Evolutionary conservation across 2,113 vertebrate species (phyloP), one percentile per base, ranked within the genome.

Genomic region (Indicator maculatus): DNA sequence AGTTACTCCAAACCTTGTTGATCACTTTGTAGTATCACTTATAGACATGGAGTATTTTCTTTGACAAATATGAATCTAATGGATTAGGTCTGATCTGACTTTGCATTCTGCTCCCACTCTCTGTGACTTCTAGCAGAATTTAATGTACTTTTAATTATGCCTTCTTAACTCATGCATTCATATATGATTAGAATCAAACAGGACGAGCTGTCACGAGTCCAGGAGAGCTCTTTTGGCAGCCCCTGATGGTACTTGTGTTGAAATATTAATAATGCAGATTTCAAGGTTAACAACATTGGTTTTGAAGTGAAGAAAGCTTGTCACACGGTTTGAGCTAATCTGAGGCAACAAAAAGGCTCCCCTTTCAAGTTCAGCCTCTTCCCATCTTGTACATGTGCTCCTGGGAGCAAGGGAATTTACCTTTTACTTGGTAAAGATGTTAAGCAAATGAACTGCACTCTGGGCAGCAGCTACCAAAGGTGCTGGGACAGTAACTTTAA

Each of bases 131-230:
- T 88, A 94, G 96, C 96, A 96, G 97, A 98, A 98, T 98, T 88
- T 98, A 98, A 98, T 98, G 97, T 95, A 95, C 95, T 98, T 98
- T 98, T 98, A 98, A 98, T 97, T 97, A 98, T 97, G 97, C 97
- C 97, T 97, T 97, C 95, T 97, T 98, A 97, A 96, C 95, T 97
- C 94, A 95, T 96, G 92, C 96, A 94, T 97, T 97, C 97, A 94
- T 95, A 96, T 96, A 93, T 50, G 93, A 98, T 98, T 97, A 97
- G 96, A 96, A 94, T 97, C 97, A 97, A 97, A 96, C 65, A 73
- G 83, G 93, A 96, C 20, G 71, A 97, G 96, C 92, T 96, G 94
- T 96, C 81, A 70, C 5, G 9, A 67, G 96, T 95, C 95, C 90
- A 91, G 83, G 88, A 94, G 92, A 95, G 84, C 71, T 94, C 87